These are phyloP conservation scores for human DNA, from an alignment of 2,113 vertebrate genomes.

Conservation along the genomic window GRCh38 chrX:43967501-43968000, in stretches of 20 bases:
- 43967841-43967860: constrained; percentile 49
- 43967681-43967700: constrained; percentile 41
- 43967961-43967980: not conserved
- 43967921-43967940: constrained; percentile 56
- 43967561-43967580: constrained; percentile 33
- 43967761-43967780: not conserved
- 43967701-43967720: not conserved
- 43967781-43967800: constrained; percentile 62
- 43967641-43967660: constrained; percentile 39
- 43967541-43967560: not conserved
- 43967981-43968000: constrained; percentile 11
- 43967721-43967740: constrained; percentile 37
- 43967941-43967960: not conserved
- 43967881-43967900: constrained; percentile 47
- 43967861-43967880: constrained; percentile 60
- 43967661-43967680: not conserved
- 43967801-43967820: constrained; percentile 59
- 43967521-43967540: constrained; percentile 28
- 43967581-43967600: constrained; percentile 49
- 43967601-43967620: constrained; percentile 21
- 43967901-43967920: constrained; percentile 59
- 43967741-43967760: constrained; percentile 18
- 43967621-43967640: constrained; percentile 61
- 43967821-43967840: constrained; percentile 66
- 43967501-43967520: constrained; percentile 47